phyloP scores from a whole-genome alignment of 2,888 invertebrate genomes.

The Acanthosepion pharaonis region DNA sequence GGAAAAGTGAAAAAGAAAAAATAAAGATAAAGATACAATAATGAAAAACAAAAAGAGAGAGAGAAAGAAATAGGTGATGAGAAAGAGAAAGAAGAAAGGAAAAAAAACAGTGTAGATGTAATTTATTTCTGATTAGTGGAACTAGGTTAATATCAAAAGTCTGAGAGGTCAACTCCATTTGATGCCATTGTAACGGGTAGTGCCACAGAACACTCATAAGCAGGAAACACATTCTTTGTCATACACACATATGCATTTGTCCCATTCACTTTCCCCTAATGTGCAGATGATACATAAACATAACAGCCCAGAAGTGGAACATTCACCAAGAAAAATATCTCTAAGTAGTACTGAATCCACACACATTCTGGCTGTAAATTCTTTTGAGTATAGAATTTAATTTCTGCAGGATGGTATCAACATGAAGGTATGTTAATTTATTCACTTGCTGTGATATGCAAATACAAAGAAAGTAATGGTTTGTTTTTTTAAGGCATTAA shows the following conservation, averaged over 20 bases:
- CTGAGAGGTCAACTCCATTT: constrained; percentile 33
- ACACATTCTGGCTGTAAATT: neutral
- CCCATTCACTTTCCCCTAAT: neutral
- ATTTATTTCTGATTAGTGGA: constrained; percentile 18
- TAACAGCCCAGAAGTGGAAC: neutral
- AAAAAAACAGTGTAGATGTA: neutral
- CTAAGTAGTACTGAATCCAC: neutral
- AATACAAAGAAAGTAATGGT: neutral
- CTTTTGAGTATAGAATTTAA: neutral
- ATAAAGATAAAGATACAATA: neutral
- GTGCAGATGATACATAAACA: neutral
- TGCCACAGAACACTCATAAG: neutral
- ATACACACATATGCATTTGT: neutral
- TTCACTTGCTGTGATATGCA: neutral
- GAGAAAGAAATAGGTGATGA: neutral
- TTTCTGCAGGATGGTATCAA: neutral
- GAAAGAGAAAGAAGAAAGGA: neutral
- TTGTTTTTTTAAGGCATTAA: neutral
- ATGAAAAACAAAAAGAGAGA: neutral
- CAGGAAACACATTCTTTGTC: neutral
- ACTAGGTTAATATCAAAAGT: neutral
- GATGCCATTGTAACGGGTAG: neutral
- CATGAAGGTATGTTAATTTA: constrained; percentile 4
- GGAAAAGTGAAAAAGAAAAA: neutral
- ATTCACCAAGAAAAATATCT: neutral